Evolutionary conservation across 2,888 invertebrate genomes (phyloP).

Genomic region (Globia sparganii): DNA sequence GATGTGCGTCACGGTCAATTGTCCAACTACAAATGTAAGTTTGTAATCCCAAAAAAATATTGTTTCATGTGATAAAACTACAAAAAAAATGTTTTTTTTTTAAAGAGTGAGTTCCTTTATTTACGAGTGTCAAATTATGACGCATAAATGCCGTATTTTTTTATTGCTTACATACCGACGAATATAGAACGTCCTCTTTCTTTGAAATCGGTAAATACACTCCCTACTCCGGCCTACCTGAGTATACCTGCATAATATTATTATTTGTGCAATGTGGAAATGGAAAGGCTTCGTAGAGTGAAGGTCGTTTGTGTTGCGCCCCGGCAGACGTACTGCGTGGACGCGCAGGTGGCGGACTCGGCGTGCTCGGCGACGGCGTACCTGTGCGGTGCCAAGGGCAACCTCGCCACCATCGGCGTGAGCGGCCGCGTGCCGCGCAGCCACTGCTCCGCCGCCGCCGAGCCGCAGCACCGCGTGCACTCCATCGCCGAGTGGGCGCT

Average conservation of each 20-base stretch:
- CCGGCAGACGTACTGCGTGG: slow-evolving; percentile 89
- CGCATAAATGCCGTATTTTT: too few relatives aligned
- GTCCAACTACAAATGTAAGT: background rate
- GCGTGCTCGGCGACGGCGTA: slow-evolving; percentile 93
- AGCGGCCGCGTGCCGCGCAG: slow-evolving; percentile 90
- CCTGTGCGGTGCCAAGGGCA: slow-evolving; percentile 92
- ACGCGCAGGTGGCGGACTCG: slow-evolving; percentile 93
- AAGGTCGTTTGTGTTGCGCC: background rate
- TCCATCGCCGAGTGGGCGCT: slow-evolving; percentile 93
- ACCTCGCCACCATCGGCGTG: slow-evolving; percentile 92
- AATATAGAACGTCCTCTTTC: background rate
- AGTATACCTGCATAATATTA: too few relatives aligned
- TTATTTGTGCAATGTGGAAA: background rate
- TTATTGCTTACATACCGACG: background rate
- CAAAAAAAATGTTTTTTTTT: too few relatives aligned
- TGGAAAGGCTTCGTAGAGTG: background rate
- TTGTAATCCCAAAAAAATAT: background rate
- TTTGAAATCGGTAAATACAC: background rate
- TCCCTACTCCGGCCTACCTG: background rate
- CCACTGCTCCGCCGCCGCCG: slow-evolving; percentile 90
- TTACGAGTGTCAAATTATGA: too few relatives aligned
- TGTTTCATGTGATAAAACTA: too few relatives aligned
- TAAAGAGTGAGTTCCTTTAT: too few relatives aligned
- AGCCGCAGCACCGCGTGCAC: slow-evolving; percentile 87
- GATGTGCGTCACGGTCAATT: too few relatives aligned